Base-by-base conservation (phyloP, 1,140 invertebrate genomes). In the Dendrolimus punctatus region DNA sequence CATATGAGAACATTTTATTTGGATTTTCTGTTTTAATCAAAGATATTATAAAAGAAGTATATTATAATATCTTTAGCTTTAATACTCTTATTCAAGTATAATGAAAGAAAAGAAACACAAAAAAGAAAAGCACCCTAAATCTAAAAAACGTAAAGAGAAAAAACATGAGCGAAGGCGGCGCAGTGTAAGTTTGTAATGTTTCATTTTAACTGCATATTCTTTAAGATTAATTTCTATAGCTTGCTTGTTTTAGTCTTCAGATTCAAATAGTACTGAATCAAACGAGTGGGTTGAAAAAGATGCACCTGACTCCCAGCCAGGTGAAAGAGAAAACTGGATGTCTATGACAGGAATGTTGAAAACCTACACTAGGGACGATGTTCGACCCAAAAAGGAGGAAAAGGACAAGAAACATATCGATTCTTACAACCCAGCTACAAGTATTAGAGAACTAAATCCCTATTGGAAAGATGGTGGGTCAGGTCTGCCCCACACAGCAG, bases 391-490 rank as follows among this genome's bases (percentile, higher is more conserved):
- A 49, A 66, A 73, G 45, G 87, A 85, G 57, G 67, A 74, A 64
- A 85, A 88, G 52, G 67, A 88, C 40, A 89, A 91, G 64, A 83
- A 87, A 64, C 77, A 88, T 59, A 88, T 89, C 49, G 88, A 90
- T 58, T 86, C 88, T 8, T 91, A 92, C 65, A 88, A 95, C 89
- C 92, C 93, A 42, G 91, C 92, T 4, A 92, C 92, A 59, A 93
- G 92, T 71, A 77, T 71, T 4, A 88, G 91, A 68, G 96, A 98
- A 88, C 84, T 97, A 46, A 99, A 99, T 90, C 96, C 95, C 2
- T 95, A 96, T 78, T 98, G 96, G 95, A 96, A 95, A 89, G 88
- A 94, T 85, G 95, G 94, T 54, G 96, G 96, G 7, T 91, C 88
- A 46, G 96, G 96, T 8, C 76, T 98, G 51, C 96, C 94, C 37